phyloP scores from a whole-genome alignment of 2,797 vertebrate genomes.

The Acanthurus lineatus region DNA sequence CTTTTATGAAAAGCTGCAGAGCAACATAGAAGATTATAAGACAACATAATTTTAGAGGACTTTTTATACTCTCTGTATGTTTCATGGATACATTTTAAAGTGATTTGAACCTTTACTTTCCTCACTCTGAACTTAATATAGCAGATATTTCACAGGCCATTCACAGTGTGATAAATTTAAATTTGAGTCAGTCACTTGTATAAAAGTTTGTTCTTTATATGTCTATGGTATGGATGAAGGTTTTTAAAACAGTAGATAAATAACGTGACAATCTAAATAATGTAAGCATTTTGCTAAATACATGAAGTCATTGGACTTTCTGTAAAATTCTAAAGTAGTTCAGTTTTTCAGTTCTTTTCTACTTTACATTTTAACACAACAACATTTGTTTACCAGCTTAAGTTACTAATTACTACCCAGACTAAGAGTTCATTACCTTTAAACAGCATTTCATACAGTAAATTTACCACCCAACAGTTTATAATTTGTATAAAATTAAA shows the following conservation, averaged over 20 bases:
- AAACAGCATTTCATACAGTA: not conserved
- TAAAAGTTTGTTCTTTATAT: not conserved
- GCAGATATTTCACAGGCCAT: not conserved
- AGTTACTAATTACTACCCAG: not conserved
- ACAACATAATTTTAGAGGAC: not conserved
- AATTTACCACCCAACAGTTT: not conserved
- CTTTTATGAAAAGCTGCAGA: not conserved
- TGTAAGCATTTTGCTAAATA: not conserved
- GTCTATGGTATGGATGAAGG: not conserved
- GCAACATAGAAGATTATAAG: not conserved
- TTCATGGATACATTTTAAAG: not conserved
- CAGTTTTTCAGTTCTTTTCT: not conserved
- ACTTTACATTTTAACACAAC: not conserved
- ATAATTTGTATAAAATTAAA: not conserved
- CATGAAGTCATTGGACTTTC: not conserved
- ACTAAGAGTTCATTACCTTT: not conserved
- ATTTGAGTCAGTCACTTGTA: not conserved
- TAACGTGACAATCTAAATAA: not conserved
- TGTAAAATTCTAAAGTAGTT: not conserved
- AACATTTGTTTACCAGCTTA: not conserved
- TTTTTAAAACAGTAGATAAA: not conserved
- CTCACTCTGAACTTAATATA: not conserved
- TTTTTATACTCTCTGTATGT: not conserved
- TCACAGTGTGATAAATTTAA: not conserved
- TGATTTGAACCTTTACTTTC: not conserved